Conservation (phyloP, 2,888 invertebrate genomes). For the Melipona beecheii region DNA sequence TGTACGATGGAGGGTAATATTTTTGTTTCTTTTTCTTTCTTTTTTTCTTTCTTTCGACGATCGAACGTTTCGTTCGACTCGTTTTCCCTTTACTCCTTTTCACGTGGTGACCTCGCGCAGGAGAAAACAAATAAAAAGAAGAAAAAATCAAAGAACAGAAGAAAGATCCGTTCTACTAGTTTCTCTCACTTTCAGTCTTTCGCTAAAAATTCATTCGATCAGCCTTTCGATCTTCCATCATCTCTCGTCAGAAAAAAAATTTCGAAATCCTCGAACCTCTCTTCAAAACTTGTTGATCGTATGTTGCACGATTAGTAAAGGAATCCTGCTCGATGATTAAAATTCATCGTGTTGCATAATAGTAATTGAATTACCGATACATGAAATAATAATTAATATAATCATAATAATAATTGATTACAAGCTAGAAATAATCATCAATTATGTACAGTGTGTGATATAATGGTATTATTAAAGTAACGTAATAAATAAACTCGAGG, state of each 20-base stretch:
- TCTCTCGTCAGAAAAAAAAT: conserved; percentile 9
- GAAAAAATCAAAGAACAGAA: conserved; percentile 21
- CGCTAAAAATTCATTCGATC: conserved; percentile 3
- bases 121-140: conserved; percentile 19
- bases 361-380: conserved; percentile 41
- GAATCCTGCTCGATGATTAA: conserved; percentile 46
- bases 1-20: not conserved
- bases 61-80: not conserved
- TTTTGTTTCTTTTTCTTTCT: not conserved
- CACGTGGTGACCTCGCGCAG: conserved; percentile 46
- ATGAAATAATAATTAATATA: conserved; percentile 46
- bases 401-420: conserved; percentile 55
- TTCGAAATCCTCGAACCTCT: conserved; percentile 33
- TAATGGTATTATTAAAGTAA: conserved; percentile 72
- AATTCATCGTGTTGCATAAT: conserved; percentile 46
- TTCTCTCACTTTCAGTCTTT: conserved; percentile 11
- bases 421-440: conserved; percentile 70
- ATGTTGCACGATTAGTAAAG: conserved; percentile 38
- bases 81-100: conserved; percentile 8
- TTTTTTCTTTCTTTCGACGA: not conserved
- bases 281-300: conserved; percentile 24
- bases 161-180: conserved; percentile 10
- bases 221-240: not conserved
- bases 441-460: conserved; percentile 79
- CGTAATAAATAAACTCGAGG: conserved; percentile 83